Percentiles rank a stretch among this genome's conserved stretches.
Evolutionary conservation across 2,113 vertebrate species (phyloP).

Genomic region (Amphilophus citrinellus): DNA sequence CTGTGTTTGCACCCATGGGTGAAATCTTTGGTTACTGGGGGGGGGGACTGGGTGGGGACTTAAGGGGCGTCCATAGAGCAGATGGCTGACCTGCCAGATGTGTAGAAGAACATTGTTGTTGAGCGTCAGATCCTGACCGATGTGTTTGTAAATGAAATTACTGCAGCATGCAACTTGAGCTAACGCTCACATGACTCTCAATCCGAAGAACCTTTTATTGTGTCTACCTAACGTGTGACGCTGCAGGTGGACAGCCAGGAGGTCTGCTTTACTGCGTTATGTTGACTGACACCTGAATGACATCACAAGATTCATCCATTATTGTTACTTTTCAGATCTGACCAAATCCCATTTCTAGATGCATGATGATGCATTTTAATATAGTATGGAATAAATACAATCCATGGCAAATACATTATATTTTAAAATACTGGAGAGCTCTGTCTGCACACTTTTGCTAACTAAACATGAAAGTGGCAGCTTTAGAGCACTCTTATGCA

Average conservation of each 20-base stretch:
- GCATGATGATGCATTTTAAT: too few species aligned
- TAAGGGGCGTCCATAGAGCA: not conserved
- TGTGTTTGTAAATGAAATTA: conserved; percentile 4
- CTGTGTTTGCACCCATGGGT: not conserved
- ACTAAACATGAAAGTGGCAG: too few species aligned
- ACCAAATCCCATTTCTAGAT: too few species aligned
- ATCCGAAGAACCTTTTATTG: not conserved
- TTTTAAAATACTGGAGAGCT: too few species aligned
- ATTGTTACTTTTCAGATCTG: too few species aligned
- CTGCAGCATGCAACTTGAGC: not conserved
- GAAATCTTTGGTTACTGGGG: not conserved
- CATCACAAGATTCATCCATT: too few species aligned
- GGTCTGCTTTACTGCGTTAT: not conserved
- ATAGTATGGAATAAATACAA: too few species aligned
- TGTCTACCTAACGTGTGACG: fast-evolving
- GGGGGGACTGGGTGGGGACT: not conserved
- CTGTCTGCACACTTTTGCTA: too few species aligned
- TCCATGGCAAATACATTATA: too few species aligned
- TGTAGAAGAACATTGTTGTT: not conserved
- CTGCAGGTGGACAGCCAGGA: not conserved
- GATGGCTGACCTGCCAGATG: not conserved
- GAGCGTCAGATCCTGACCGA: not conserved
- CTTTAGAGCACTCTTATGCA: too few species aligned
- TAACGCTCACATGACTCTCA: fast-evolving
- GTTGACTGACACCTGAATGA: not conserved